A percentile compares a stretch with the other conserved stretches of the same genome.
Evolutionary conservation across 2,113 vertebrate species (phyloP).

Genomic region (Nematolebias whitei): DNA sequence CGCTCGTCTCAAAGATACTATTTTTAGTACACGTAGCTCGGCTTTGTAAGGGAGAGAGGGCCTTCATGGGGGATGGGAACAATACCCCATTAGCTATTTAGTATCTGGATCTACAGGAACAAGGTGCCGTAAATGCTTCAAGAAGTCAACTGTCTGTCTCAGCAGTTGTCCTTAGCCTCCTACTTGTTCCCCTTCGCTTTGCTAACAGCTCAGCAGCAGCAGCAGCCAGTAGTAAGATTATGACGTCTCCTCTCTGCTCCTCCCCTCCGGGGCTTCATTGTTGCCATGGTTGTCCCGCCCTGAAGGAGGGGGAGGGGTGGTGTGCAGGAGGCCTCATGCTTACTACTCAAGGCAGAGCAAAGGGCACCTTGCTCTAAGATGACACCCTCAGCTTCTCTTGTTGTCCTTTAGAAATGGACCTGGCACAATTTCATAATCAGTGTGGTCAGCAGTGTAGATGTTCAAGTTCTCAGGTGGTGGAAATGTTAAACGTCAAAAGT

Average conservation of each 20-base stretch:
- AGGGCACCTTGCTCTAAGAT: conserved; percentile 53
- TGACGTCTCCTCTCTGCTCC: conserved; percentile 66
- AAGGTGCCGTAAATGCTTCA: conserved; percentile 76
- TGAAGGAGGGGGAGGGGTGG: conserved; percentile 49
- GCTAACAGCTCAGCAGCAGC: conserved; percentile 59
- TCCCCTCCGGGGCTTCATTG: conserved; percentile 71
- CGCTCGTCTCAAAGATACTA: conserved; percentile 64
- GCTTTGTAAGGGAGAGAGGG: conserved; percentile 50
- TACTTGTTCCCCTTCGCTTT: conserved; percentile 49
- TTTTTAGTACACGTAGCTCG: conserved; percentile 64
- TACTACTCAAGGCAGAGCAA: conserved; percentile 56
- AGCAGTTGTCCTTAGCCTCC: conserved; percentile 27
- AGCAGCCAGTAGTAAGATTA: conserved; percentile 71
- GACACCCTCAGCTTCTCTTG: conserved; percentile 51
- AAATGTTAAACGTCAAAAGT: conserved; percentile 24
- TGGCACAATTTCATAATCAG: conserved; percentile 32
- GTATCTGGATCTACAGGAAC: conserved; percentile 59
- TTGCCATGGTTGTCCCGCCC: conserved; percentile 75
- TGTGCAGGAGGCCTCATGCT: conserved; percentile 53
- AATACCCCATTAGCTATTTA: conserved; percentile 52
- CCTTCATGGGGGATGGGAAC: conserved; percentile 35
- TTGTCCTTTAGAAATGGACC: conserved; percentile 65
- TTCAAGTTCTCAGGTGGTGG: conserved; percentile 11
- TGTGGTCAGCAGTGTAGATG: conserved; percentile 17
- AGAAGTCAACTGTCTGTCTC: conserved; percentile 54